Percentiles rank a stretch among this genome's conserved stretches.
These are phyloP conservation scores for Bellardia bayeri DNA, from an alignment of 2,888 invertebrate genomes.

Conservation along the genomic window DNA sequence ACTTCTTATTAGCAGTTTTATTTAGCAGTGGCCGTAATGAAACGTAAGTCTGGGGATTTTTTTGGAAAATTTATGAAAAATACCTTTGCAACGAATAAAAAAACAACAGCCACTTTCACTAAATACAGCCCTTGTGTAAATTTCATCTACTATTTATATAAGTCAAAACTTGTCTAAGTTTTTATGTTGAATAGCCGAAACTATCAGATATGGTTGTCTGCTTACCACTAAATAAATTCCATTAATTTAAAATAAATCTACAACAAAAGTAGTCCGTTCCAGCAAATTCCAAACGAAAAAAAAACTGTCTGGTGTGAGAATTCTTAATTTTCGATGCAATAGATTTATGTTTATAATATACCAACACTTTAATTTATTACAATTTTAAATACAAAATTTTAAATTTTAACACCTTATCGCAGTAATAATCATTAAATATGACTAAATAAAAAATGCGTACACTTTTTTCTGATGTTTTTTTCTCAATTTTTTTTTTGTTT, in stretches of 20 bases:
- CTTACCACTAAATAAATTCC: neutral
- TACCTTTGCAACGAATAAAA: neutral
- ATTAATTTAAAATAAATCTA: conserved; percentile 10
- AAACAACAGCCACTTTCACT: neutral
- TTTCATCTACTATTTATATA: neutral
- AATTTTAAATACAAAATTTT: conserved; percentile 41
- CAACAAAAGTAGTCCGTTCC: neutral
- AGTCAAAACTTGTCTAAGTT: neutral
- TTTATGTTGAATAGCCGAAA: conserved; percentile 11
- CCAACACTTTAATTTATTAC: conserved; percentile 59
- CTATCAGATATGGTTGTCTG: neutral
- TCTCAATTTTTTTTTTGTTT: neutral
- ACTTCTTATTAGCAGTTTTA: no score
- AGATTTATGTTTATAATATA: conserved; percentile 56
- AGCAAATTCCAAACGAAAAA: neutral
- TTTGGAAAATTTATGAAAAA: neutral
- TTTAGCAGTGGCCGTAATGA: neutral
- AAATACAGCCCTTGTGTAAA: neutral
- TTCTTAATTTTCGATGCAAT: conserved; percentile 31
- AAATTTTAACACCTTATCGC: conserved; percentile 61
- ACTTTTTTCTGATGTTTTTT: neutral
- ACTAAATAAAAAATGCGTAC: conserved; percentile 37
- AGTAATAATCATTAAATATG: conserved; percentile 12
- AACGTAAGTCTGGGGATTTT: neutral
- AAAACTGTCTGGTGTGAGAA: neutral